Evolutionary conservation across 2,797 vertebrate species (phyloP).

Genomic region (Dallia pectoralis): DNA sequence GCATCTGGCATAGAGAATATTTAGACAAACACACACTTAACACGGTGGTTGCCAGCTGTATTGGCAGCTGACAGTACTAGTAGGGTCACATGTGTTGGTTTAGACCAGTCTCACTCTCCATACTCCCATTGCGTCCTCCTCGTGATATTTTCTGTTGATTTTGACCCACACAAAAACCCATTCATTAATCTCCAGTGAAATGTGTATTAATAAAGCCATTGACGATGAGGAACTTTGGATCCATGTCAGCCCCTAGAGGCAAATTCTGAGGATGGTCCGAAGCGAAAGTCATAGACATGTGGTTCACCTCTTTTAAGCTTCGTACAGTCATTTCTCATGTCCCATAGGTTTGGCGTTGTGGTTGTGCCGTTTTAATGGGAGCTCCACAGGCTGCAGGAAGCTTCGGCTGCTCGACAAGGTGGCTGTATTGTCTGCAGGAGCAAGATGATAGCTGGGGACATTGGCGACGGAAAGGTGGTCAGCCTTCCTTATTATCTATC

Average conservation of each 20-base stretch:
- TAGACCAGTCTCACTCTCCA: slow-evolving; percentile 46
- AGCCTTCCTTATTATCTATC: neutral
- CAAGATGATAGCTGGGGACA: neutral
- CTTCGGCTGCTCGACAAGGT: neutral
- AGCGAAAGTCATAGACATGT: slow-evolving; percentile 21
- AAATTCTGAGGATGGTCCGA: slow-evolving; percentile 35
- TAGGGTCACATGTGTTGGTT: slow-evolving; percentile 55
- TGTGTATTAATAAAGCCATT: neutral
- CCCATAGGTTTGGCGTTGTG: slow-evolving; percentile 58
- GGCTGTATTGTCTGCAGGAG: neutral
- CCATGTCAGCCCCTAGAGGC: slow-evolving; percentile 38
- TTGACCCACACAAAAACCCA: neutral
- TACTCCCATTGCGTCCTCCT: slow-evolving; percentile 21
- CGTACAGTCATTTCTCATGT: slow-evolving; percentile 28
- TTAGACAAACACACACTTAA: slow-evolving; percentile 24
- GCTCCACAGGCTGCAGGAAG: slow-evolving; percentile 29
- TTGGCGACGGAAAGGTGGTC: neutral
- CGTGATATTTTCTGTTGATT: neutral
- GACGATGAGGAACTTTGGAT: neutral
- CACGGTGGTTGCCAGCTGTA: slow-evolving; percentile 25
- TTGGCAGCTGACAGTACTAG: slow-evolving; percentile 50
- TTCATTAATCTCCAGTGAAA: neutral
- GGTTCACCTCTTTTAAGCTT: slow-evolving; percentile 37
- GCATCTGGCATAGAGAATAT: slow-evolving; percentile 38
- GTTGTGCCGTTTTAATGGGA: slow-evolving; percentile 25